Percentiles rank a stretch among this genome's conserved stretches.
Conservation (phyloP, 2,888 invertebrate genomes). For the Trachelus troglodyta region DNA sequence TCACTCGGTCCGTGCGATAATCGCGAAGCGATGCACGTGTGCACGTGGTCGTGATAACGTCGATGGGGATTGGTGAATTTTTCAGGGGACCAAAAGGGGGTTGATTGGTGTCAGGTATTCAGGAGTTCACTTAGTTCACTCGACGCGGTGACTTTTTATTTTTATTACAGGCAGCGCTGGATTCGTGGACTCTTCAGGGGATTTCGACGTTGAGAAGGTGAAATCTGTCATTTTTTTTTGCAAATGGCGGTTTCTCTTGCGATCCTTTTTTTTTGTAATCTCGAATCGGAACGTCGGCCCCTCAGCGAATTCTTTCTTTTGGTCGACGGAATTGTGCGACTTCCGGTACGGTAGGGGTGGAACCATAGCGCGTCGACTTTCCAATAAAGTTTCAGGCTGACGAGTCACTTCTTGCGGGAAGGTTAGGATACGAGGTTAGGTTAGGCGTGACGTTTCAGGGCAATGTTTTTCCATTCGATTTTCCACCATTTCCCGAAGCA, state of each 20-base stretch:
- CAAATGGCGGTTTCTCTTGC: slow-evolving; percentile 14
- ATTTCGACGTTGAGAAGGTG: background rate
- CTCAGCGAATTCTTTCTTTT: background rate
- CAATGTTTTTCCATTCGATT: slow-evolving; percentile 34
- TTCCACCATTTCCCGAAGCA: slow-evolving; percentile 35
- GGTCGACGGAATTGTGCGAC: background rate
- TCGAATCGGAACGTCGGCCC: background rate
- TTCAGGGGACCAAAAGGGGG: background rate
- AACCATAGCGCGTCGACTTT: slow-evolving; percentile 24
- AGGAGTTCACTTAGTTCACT: background rate
- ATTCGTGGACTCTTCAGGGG: background rate
- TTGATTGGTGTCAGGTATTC: background rate
- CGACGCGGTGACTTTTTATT: background rate
- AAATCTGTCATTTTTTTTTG: too few species aligned
- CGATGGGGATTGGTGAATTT: background rate
- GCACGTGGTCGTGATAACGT: background rate
- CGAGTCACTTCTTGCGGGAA: background rate
- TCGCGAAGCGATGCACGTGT: background rate
- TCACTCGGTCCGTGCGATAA: slow-evolving; percentile 9
- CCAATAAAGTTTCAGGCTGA: background rate
- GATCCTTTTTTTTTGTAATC: slow-evolving; percentile 7
- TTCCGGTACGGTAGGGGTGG: slow-evolving; percentile 11
- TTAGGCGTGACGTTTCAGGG: background rate
- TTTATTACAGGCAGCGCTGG: background rate
- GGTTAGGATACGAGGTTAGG: background rate